Evolutionary conservation across 2,888 invertebrate genomes (phyloP).

Genomic region (Sthenelais limicola): DNA sequence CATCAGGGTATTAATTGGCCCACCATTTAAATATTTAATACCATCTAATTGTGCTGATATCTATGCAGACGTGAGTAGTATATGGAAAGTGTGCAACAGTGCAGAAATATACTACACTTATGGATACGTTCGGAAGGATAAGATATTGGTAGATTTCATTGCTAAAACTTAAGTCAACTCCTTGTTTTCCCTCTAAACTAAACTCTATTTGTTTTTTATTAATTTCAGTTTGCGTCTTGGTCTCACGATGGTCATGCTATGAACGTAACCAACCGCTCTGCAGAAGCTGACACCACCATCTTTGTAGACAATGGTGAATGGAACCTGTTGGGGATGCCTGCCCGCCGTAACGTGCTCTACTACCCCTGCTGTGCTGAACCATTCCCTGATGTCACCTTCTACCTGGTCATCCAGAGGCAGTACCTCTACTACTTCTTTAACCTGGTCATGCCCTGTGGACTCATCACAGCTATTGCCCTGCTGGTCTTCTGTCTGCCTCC

Average conservation of each 20-base stretch:
- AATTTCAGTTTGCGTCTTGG: conserved; percentile 26
- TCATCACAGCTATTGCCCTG: conserved; percentile 38
- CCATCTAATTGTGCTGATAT: too few species aligned
- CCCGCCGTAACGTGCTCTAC: conserved; percentile 13
- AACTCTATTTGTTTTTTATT: too few species aligned
- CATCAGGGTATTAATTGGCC: too few species aligned
- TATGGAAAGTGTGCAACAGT: too few species aligned
- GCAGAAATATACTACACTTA: too few species aligned
- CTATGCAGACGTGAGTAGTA: too few species aligned
- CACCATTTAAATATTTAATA: too few species aligned
- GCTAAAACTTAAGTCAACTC: too few species aligned
- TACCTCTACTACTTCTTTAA: conserved; percentile 46
- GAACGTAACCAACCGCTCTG: conserved; percentile 28
- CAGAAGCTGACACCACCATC: conserved; percentile 3
- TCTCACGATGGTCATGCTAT: not conserved
- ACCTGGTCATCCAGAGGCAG: conserved; percentile 35
- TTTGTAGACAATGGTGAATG: conserved; percentile 40
- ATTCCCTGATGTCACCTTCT: conserved; percentile 44
- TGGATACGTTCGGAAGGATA: too few species aligned
- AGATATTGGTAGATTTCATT: too few species aligned
- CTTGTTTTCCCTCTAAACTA: too few species aligned
- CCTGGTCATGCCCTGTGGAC: conserved; percentile 44
- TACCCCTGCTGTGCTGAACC: conserved; percentile 44
- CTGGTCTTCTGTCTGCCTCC: conserved; percentile 45
- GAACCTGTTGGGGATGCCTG: conserved; percentile 34